Percentiles rank a stretch among this genome's conserved stretches.
Conservation (phyloP, 2,888 invertebrate species). For the Campaea margaritaria region DNA sequence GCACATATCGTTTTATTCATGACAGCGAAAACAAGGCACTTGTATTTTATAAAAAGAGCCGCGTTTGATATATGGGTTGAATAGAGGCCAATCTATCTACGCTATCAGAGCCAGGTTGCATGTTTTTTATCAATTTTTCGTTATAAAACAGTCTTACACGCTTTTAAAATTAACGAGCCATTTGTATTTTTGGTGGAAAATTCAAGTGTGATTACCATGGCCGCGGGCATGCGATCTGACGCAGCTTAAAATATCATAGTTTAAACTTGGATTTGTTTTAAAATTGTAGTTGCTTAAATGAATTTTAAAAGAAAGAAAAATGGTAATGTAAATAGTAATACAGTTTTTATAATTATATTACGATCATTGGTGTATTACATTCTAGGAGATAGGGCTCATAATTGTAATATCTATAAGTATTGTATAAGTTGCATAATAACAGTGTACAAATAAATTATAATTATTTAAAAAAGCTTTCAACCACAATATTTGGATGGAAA, state of each 20-base stretch:
- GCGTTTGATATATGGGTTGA: slow-evolving; percentile 34
- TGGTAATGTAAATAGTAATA: too few species aligned
- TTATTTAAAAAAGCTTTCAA: too few species aligned
- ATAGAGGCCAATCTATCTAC: slow-evolving; percentile 34
- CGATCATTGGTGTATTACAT: too few species aligned
- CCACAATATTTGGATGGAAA: too few species aligned
- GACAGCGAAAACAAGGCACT: slow-evolving; percentile 29
- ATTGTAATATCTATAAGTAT: too few species aligned
- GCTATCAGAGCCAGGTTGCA: slow-evolving; percentile 29
- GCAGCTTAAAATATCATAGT: neutral
- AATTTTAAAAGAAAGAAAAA: too few species aligned
- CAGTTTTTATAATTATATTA: too few species aligned
- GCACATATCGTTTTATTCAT: slow-evolving; percentile 32
- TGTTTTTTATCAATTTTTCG: slow-evolving; percentile 29
- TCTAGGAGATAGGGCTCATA: too few species aligned
- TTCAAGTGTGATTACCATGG: slow-evolving; percentile 11
- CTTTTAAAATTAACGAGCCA: slow-evolving; percentile 22
- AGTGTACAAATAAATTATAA: too few species aligned
- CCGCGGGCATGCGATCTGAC: slow-evolving; percentile 5
- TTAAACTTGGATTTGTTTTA: neutral
- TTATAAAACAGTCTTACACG: slow-evolving; percentile 18
- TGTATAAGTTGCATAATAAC: too few species aligned
- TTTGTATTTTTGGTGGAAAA: slow-evolving; percentile 18
- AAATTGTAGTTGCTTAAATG: too few species aligned
- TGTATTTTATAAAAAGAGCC: slow-evolving; percentile 31